A percentile compares a stretch with the other conserved stretches of the same genome.
phyloP scores from a whole-genome alignment of 2,888 invertebrate genomes.

The Ornithoptera priamus region DNA sequence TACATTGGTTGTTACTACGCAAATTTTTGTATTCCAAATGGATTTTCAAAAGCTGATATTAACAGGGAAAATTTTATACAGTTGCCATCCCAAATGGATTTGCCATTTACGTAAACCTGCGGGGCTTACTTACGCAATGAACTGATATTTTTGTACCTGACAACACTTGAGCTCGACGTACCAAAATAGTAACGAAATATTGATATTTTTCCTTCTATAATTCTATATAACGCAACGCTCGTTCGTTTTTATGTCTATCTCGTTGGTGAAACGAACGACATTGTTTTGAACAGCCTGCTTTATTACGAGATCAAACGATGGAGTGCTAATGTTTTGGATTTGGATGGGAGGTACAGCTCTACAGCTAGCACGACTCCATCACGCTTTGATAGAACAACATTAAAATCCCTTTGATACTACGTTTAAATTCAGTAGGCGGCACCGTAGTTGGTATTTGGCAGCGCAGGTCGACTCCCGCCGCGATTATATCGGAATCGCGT shows the following conservation, averaged over 20 bases:
- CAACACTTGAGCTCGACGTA: conserved; percentile 6
- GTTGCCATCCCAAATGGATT: not conserved
- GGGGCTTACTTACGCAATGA: not conserved
- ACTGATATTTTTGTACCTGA: conserved; percentile 1
- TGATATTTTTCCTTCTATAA: not conserved
- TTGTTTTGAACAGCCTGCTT: no score
- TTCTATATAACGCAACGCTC: no score
- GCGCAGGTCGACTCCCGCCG: not conserved
- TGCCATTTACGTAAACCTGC: conserved; percentile 1
- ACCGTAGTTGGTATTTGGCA: conserved; percentile 7
- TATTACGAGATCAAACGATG: not conserved
- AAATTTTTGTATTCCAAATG: not conserved
- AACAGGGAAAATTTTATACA: not conserved
- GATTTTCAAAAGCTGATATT: not conserved
- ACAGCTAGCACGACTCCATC: not conserved
- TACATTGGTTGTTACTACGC: no score
- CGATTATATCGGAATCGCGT: conserved; percentile 11
- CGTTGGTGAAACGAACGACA: no score
- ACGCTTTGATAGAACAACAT: not conserved
- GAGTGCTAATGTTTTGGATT: not conserved
- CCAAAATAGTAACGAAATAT: conserved; percentile 9
- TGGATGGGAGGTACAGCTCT: not conserved
- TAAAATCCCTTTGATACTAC: not conserved
- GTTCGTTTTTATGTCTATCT: no score
- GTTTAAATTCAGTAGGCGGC: conserved; percentile 13